Evolutionary conservation across 2,888 invertebrate species (phyloP).

Genomic region (Crioceris asparagi): DNA sequence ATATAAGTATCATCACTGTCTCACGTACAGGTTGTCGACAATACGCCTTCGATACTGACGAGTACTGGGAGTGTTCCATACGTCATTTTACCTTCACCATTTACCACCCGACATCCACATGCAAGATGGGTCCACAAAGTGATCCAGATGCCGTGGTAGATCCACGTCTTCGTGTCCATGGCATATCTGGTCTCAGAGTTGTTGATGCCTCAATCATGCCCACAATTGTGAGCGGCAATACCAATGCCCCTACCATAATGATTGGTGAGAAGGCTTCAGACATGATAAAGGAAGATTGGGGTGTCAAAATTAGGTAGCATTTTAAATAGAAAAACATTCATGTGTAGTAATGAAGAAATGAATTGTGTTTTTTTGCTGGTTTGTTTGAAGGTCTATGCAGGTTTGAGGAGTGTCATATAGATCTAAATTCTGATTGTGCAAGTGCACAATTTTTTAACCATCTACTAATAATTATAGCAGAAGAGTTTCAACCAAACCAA

Average conservation of each 20-base stretch:
- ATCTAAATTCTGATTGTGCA: no score
- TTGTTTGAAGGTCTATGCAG: no score
- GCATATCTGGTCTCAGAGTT: conserved; percentile 65
- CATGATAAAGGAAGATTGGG: conserved; percentile 81
- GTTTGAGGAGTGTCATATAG: no score
- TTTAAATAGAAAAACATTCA: no score
- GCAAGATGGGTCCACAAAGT: conserved; percentile 73
- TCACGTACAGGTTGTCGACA: conserved; percentile 68
- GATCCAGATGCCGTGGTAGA: conserved; percentile 74
- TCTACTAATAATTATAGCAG: no score
- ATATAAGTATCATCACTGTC: background rate
- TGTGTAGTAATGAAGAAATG: no score
- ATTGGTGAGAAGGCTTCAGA: conserved; percentile 85
- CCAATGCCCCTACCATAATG: conserved; percentile 83
- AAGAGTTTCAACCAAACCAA: no score
- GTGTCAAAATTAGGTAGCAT: background rate
- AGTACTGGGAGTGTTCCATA: conserved; percentile 78
- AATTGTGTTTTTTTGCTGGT: no score
- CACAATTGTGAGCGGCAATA: conserved; percentile 78
- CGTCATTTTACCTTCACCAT: conserved; percentile 72
- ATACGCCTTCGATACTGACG: conserved; percentile 60
- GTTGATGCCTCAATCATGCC: conserved; percentile 86
- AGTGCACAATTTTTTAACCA: no score
- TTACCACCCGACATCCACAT: conserved; percentile 76
- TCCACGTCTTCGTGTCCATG: conserved; percentile 64